Conservation (phyloP, 2,797 vertebrate genomes). For the Gouania willdenowi region DNA sequence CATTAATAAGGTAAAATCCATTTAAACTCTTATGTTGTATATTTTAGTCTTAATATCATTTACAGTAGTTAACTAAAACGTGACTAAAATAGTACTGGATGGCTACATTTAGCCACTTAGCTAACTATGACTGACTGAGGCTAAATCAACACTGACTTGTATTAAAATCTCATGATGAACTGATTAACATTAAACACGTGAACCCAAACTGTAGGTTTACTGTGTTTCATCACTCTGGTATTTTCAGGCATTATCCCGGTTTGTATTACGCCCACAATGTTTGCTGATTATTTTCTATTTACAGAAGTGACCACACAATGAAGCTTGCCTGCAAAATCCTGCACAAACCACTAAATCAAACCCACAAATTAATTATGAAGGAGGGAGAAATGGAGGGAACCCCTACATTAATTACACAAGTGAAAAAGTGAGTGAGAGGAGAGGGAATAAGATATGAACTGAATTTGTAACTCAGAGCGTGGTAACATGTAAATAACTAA, state of each 20-base stretch:
- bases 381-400: background rate
- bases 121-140: no score
- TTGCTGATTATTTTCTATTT: constrained; percentile 50
- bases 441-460: constrained; percentile 2
- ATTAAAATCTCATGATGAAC: no score
- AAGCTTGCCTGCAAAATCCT: constrained; percentile 34
- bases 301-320: constrained; percentile 47
- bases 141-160: no score
- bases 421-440: background rate
- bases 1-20: no score
- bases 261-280: constrained; percentile 35
- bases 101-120: no score
- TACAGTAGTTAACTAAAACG: no score
- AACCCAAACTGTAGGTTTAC: no score
- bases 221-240: constrained; percentile 9
- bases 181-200: constrained; percentile 2
- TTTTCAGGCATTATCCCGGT: constrained; percentile 41
- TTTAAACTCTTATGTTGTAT: no score
- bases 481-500: no score
- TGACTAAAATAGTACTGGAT: no score
- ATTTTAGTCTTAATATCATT: no score
- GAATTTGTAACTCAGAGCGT: no score
- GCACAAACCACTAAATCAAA: constrained; percentile 43
- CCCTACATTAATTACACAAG: constrained; percentile 24
- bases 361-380: constrained; percentile 48